Percentiles rank a stretch among this genome's conserved stretches.
phyloP scores from a whole-genome alignment of 2,797 vertebrate species.

The Neomorphus geoffroyi region DNA sequence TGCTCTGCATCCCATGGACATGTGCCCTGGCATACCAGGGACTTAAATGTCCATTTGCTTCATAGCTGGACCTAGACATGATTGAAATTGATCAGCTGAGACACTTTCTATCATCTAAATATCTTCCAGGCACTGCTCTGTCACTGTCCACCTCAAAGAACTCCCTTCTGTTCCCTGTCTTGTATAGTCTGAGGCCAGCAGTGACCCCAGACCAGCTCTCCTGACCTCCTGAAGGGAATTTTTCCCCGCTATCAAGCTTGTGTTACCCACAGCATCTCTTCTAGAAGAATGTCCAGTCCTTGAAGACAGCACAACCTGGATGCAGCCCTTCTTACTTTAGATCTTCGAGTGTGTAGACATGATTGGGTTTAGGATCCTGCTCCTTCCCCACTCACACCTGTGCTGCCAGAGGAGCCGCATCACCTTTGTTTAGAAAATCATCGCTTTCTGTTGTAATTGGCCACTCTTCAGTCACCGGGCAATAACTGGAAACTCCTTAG shows the following conservation, averaged over 20 bases:
- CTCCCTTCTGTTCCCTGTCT: not conserved
- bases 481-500: not conserved
- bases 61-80: not conserved
- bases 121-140: not conserved
- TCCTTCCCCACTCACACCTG: not conserved
- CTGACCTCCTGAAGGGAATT: not conserved
- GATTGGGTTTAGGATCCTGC: not conserved
- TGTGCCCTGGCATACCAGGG: not conserved
- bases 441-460: not conserved
- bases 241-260: not conserved
- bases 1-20: not conserved
- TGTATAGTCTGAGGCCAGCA: not conserved
- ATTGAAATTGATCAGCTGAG: not conserved
- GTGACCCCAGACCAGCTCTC: not conserved
- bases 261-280: not conserved
- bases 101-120: not conserved
- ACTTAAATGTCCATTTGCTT: not conserved
- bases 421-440: not conserved
- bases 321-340: not conserved
- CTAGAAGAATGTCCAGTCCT: not conserved
- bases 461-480: not conserved
- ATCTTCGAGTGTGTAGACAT: not conserved
- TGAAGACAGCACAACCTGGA: too few species aligned
- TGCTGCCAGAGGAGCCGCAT: not conserved
- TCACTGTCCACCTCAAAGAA: not conserved